Evolutionary conservation across 2,113 vertebrate species (phyloP), one percentile per base, ranked within the genome.

Genomic region (Odocoileus virginianus): DNA sequence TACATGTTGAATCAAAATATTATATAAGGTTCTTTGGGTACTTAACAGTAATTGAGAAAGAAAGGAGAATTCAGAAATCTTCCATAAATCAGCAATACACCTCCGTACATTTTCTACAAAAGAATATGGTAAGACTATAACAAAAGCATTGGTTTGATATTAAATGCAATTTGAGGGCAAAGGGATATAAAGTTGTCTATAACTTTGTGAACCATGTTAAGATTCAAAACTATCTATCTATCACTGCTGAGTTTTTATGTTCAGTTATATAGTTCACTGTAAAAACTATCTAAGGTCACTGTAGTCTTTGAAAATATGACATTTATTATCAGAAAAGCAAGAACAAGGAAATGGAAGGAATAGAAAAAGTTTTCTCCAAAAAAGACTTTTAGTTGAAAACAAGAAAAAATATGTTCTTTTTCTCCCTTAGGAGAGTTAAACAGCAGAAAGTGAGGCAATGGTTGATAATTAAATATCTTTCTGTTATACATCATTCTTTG

Each of bases 101-200:
- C 28, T 50, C 58, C 6, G 1, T 61, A 76, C 40, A n/a, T 74
- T 95, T 95, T 94, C 54, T 50, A 67, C 52, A 40, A 92, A 78
- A 88, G 47, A 88, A 64, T 67, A 57, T 16, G 25, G 8, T 91
- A 61, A 86, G 43, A 7, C 11, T 86, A 28, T 54, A 82, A 89
- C 27, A 90, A 92, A 98, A 95, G 47, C 47, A 95, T 91, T 23
- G 3, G 57, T 94, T 76, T 96, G 78, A 85, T 74, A 92, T 78
- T 76, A 94, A 82, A 89, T 82, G 33, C 23, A 95, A 78, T 87
- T 82, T 89, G 40, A 96, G 67, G 79, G 17, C 45, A 86, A 58
- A 27, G n/a, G 5, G 47, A 89, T 93, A 78, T 81, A 95, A 91
- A 95, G 74, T 71, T 54, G 17, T 83, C 71, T 82, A 28, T 78